Evolutionary conservation across 1,140 invertebrate genomes (phyloP).

Genomic region (Drosophila rhopaloa): DNA sequence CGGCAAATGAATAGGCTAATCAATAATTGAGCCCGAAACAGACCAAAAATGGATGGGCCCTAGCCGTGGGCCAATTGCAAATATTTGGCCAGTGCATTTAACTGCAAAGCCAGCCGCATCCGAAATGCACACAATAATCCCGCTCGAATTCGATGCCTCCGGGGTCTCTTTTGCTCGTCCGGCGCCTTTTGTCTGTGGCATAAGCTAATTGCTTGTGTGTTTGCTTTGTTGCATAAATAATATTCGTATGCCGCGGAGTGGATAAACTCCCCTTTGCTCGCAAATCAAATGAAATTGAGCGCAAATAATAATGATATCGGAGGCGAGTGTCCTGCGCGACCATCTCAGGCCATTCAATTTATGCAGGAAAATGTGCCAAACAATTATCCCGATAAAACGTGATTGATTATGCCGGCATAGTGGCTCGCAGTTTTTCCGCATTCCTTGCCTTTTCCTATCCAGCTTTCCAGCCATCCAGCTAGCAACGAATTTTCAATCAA

Average conservation of each 20-base stretch:
- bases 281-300: constrained; percentile 61
- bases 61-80: constrained; percentile 30
- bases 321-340: constrained; percentile 33
- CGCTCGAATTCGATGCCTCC: constrained; percentile 3
- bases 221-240: constrained; percentile 39
- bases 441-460: constrained; percentile 8
- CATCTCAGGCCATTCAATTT: constrained; percentile 50
- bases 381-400: constrained; percentile 73
- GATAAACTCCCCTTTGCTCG: constrained; percentile 23
- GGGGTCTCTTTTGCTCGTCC: constrained; percentile 13
- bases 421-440: constrained; percentile 21
- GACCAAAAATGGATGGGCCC: constrained; percentile 30
- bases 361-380: constrained; percentile 54
- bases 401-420: constrained; percentile 59
- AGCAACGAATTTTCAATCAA: constrained; percentile 61
- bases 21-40: constrained; percentile 34
- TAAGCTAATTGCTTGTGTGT: constrained; percentile 36
- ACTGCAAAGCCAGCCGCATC: constrained; percentile 17
- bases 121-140: constrained; percentile 30
- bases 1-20: constrained; percentile 30
- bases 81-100: constrained; percentile 37
- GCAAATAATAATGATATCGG: constrained; percentile 62
- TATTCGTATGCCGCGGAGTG: constrained; percentile 1
- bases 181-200: constrained; percentile 28
- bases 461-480: constrained; percentile 1